A percentile compares a stretch with the other conserved stretches of the same genome.
Conservation (phyloP, 2,888 invertebrate species). For the Callyntrura sp. region DNA sequence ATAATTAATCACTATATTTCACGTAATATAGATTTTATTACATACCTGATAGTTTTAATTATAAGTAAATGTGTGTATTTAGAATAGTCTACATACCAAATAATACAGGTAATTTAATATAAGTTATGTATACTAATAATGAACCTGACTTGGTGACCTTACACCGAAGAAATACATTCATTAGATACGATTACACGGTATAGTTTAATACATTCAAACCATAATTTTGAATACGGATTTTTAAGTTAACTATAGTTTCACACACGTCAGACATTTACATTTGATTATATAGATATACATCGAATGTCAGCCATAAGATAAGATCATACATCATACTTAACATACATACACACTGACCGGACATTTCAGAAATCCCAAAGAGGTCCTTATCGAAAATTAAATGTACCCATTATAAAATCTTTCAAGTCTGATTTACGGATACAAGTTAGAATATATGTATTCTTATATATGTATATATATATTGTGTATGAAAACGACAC, state of each 20-base stretch:
- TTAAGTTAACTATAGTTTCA: constrained; percentile 41
- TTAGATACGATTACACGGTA: constrained; percentile 44
- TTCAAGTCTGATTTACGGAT: constrained; percentile 44
- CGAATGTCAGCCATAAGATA: constrained; percentile 47
- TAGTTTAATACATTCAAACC: constrained; percentile 55
- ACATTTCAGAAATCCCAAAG: constrained; percentile 49
- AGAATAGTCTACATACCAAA: constrained; percentile 51
- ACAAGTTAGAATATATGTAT: constrained; percentile 62
- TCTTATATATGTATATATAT: constrained; percentile 53
- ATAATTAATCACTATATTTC: constrained; percentile 63
- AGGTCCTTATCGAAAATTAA: constrained; percentile 53
- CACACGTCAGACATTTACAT: constrained; percentile 43
- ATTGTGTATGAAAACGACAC: constrained; percentile 45
- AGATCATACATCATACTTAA: constrained; percentile 52
- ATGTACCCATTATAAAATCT: constrained; percentile 63
- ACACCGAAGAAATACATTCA: constrained; percentile 66
- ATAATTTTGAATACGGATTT: constrained; percentile 40
- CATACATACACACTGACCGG: constrained; percentile 59
- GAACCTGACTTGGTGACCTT: constrained; percentile 78
- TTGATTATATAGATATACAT: constrained; percentile 53
- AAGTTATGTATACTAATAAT: constrained; percentile 64
- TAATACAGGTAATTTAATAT: constrained; percentile 55
- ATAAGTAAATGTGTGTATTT: constrained; percentile 53
- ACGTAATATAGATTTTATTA: constrained; percentile 63
- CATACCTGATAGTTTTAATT: constrained; percentile 61